These are phyloP conservation scores for Eugnorisma glareosa DNA, from an alignment of 2,888 invertebrate genomes.

Conservation along the genomic window DNA sequence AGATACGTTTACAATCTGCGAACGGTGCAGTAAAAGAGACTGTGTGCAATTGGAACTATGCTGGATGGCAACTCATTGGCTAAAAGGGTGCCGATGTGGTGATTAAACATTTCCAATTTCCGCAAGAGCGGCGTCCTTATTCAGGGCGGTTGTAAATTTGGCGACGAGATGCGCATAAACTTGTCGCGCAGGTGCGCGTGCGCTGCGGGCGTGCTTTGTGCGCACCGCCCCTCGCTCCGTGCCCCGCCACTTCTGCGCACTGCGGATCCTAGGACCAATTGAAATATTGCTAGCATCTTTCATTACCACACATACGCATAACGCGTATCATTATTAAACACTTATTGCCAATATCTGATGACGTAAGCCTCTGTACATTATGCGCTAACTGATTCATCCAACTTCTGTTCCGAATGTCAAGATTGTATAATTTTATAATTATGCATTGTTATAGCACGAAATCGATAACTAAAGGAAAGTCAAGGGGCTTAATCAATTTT, in stretches of 20 bases:
- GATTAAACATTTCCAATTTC: constrained; percentile 86
- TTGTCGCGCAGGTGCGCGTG: constrained; percentile 81
- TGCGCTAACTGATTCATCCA: constrained; percentile 31
- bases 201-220: constrained; percentile 81
- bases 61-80: constrained; percentile 66
- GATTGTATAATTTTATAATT: constrained; percentile 46
- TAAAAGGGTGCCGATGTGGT: constrained; percentile 81
- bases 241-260: constrained; percentile 44
- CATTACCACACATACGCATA: constrained; percentile 4
- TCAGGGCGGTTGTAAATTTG: constrained; percentile 82
- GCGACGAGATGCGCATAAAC: constrained; percentile 84
- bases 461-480: constrained; percentile 50
- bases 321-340: neutral
- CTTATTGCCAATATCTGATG: constrained; percentile 11
- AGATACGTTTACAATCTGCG: constrained; percentile 79
- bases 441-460: constrained; percentile 41
- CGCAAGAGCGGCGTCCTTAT: constrained; percentile 72
- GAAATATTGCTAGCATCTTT: constrained; percentile 40
- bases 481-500: constrained; percentile 61
- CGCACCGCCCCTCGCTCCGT: constrained; percentile 35
- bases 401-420: constrained; percentile 27
- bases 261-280: constrained; percentile 38
- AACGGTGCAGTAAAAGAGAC: constrained; percentile 72
- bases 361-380: constrained; percentile 9
- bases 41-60: constrained; percentile 66